Base-by-base conservation (phyloP, 2,797 vertebrate genomes). In the Falco concolor region DNA sequence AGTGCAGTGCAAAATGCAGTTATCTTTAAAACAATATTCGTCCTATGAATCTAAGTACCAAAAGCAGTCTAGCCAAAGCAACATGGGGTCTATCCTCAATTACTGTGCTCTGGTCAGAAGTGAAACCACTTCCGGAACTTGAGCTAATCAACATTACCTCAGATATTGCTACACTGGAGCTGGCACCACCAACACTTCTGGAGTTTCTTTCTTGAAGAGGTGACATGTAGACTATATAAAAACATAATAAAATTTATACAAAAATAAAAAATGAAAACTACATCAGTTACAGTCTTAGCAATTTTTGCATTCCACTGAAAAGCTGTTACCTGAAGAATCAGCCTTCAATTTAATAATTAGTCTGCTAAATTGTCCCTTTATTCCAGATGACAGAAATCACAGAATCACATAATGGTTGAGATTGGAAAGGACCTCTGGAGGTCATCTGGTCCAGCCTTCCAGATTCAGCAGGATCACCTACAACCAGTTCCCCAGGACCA, bases 231-330 rank as follows among this genome's bases (percentile, higher is more conserved):
- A 40, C 12, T 40, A 83, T 19, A 59, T 5, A 21, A 34, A 91
- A 79, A 13, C 12, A 52, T 42, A 64, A 63, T n/a, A 32, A 84
- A 64, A 67, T 11, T 5, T 34, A 67, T 27, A 36, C 2, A 78
- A 72, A 63, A 75, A 85, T 22, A 30, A 67, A 61, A 93, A 75
- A 34, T 19, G n/a, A 76, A 96, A 86, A 36, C 23, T 85, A 54
- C 63, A 52, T 79, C 86, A 93, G 59, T 53, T 89, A 82, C 47
- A 87, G 70, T 53, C 34, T 76, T 25, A 27, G 27, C 49, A 89
- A 92, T 69, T 32, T 42, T 69, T 95, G 45, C n/a, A 78, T 90
- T 92, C 50, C 84, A 92, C 81, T 91, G 73, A 86, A 94, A 90
- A 91, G 52, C 53, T 54, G n/a, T 69, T 75, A 54, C 72, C 13